A percentile compares a stretch with the other conserved stretches of the same genome.
Conservation (phyloP, 2,888 invertebrate species). For the Rhagonycha fulva region DNA sequence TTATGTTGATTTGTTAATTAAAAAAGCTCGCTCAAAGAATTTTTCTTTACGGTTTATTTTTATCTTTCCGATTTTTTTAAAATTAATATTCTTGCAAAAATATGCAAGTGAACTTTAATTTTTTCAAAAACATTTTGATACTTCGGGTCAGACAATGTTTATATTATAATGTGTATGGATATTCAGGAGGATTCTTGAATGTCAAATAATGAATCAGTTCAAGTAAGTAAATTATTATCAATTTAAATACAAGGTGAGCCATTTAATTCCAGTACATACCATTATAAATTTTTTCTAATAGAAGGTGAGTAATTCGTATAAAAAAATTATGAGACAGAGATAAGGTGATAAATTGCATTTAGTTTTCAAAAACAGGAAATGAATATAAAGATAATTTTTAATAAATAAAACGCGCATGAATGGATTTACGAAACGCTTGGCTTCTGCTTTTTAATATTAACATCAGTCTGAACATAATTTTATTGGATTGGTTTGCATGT, state of each 20-base stretch:
- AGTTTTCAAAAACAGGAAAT: not conserved
- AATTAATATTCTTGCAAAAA: too few relatives aligned
- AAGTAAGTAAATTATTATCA: conserved; percentile 1
- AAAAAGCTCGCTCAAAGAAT: not conserved
- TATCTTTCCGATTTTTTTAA: too few relatives aligned
- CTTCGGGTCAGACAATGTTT: too few relatives aligned
- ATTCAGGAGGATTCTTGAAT: not conserved
- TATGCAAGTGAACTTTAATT: too few relatives aligned
- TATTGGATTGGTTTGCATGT: too few relatives aligned
- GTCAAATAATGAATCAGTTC: not conserved
- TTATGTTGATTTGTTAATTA: not conserved
- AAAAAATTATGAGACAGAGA: not conserved
- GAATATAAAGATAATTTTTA: not conserved
- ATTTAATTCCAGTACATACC: not conserved
- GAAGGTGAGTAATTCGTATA: not conserved
- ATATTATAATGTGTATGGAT: not conserved
- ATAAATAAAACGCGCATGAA: too few relatives aligned
- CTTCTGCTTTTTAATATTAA: too few relatives aligned
- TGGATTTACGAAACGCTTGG: too few relatives aligned
- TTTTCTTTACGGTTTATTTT: too few relatives aligned
- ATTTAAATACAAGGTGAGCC: conserved; percentile 2
- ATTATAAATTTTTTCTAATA: not conserved
- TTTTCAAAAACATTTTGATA: too few relatives aligned
- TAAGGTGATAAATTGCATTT: not conserved
- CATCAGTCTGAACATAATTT: too few relatives aligned